Percentiles rank a stretch among this genome's conserved stretches.
phyloP scores from a whole-genome alignment of 2,113 vertebrate genomes.

The Nestor notabilis region DNA sequence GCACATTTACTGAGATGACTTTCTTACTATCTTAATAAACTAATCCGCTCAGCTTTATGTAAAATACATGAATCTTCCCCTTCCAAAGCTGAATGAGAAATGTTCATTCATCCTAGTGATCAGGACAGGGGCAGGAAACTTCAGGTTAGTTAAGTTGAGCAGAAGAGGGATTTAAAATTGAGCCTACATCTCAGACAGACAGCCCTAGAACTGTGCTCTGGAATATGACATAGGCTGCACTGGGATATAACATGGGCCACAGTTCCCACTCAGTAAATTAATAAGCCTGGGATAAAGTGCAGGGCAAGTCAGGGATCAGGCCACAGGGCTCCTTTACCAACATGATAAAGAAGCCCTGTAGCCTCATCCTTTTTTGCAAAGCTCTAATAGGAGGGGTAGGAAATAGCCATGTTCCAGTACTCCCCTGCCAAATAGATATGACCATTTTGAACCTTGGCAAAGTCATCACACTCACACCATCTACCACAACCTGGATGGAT shows the following conservation, averaged over 20 bases:
- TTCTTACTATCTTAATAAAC: neutral
- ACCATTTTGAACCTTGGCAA: neutral
- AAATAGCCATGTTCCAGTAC: neutral
- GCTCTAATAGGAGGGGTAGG: neutral
- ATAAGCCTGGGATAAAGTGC: neutral
- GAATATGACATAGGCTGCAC: neutral
- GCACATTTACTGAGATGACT: neutral
- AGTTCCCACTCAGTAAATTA: neutral
- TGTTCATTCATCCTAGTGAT: neutral
- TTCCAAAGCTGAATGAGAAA: neutral
- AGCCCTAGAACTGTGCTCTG: neutral
- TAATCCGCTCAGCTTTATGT: neutral
- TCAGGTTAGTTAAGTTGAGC: rapidly evolving
- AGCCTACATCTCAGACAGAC: neutral
- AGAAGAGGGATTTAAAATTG: neutral
- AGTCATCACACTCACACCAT: neutral
- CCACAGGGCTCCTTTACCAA: neutral
- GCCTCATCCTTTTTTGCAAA: neutral
- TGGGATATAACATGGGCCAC: neutral
- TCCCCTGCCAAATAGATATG: neutral
- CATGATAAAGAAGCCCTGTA: too few relatives aligned
- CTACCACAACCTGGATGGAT: neutral
- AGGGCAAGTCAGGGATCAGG: neutral
- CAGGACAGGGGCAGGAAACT: neutral
- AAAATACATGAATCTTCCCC: neutral